phyloP scores from a whole-genome alignment of 2,888 invertebrate species.

The Coenonympha arcania region DNA sequence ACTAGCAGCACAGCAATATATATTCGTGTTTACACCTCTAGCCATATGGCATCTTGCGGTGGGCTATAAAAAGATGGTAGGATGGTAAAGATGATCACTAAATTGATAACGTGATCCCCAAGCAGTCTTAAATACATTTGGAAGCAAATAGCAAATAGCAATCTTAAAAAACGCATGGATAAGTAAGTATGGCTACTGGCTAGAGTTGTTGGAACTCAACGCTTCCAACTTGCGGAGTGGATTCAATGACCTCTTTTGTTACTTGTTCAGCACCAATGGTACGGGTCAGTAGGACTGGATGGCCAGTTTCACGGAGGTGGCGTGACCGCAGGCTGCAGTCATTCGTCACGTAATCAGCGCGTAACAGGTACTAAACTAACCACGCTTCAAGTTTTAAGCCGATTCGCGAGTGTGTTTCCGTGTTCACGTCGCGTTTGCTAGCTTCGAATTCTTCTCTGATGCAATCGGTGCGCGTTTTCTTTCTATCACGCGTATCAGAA shows the following conservation, averaged over 20 bases:
- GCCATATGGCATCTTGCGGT: too few species aligned
- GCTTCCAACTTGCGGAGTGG: too few species aligned
- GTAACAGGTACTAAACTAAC: conserved; percentile 17
- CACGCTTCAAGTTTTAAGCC: conserved; percentile 16
- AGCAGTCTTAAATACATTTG: too few species aligned
- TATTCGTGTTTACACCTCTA: too few species aligned
- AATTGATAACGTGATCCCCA: too few species aligned
- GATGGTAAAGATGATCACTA: too few species aligned
- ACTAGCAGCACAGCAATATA: too few species aligned
- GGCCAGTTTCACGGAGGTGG: conserved; percentile 8
- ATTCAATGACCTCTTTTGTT: background rate
- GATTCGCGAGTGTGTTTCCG: conserved; percentile 17
- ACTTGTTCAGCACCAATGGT: background rate
- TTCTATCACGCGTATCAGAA: background rate
- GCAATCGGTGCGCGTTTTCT: background rate
- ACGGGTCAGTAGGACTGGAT: conserved; percentile 7
- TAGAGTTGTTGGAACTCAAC: too few species aligned
- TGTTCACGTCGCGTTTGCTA: conserved; percentile 9
- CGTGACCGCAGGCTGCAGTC: conserved; percentile 10
- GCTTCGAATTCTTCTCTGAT: background rate
- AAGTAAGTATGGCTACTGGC: too few species aligned
- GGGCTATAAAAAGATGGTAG: too few species aligned
- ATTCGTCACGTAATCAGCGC: conserved; percentile 16
- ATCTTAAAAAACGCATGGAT: too few species aligned
- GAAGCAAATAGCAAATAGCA: too few species aligned